Conservation (phyloP, 2,797 vertebrate genomes). For the Argyrosomus regius region DNA sequence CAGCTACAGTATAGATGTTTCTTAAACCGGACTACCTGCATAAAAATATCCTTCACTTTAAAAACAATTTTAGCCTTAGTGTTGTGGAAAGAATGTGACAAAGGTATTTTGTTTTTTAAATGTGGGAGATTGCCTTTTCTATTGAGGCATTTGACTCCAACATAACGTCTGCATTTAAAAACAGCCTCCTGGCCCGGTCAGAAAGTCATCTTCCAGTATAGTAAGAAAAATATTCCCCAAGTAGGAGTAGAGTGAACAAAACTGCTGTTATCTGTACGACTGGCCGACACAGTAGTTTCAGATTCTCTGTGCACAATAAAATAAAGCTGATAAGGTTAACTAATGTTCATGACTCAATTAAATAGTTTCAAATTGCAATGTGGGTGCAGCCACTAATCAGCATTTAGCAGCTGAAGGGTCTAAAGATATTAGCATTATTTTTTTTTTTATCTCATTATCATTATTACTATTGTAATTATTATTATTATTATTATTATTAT, state of each 20-base stretch:
- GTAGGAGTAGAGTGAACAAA: neutral
- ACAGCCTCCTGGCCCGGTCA: neutral
- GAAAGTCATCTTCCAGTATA: neutral
- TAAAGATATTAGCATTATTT: too few species aligned
- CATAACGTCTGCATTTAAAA: constrained; percentile 34
- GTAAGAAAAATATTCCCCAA: constrained; percentile 21
- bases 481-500: too few species aligned
- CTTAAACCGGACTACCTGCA: constrained; percentile 21
- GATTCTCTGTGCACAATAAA: neutral
- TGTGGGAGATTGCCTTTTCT: neutral
- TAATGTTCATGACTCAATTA: neutral
- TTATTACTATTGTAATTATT: too few species aligned
- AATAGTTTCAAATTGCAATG: too few species aligned
- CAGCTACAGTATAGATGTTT: constrained; percentile 24
- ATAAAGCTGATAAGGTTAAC: neutral
- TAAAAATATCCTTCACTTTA: constrained; percentile 29
- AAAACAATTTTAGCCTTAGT: constrained; percentile 21
- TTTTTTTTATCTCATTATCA: too few species aligned
- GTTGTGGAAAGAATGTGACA: neutral
- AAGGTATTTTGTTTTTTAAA: neutral
- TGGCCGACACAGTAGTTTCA: neutral
- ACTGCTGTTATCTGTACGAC: neutral
- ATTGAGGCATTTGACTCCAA: neutral
- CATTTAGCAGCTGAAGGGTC: too few species aligned
- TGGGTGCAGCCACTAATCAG: too few species aligned